Percentiles rank a stretch among this genome's conserved stretches.
Evolutionary conservation across 2,888 invertebrate genomes (phyloP).

Genomic region (Rugalucina vietnamica): DNA sequence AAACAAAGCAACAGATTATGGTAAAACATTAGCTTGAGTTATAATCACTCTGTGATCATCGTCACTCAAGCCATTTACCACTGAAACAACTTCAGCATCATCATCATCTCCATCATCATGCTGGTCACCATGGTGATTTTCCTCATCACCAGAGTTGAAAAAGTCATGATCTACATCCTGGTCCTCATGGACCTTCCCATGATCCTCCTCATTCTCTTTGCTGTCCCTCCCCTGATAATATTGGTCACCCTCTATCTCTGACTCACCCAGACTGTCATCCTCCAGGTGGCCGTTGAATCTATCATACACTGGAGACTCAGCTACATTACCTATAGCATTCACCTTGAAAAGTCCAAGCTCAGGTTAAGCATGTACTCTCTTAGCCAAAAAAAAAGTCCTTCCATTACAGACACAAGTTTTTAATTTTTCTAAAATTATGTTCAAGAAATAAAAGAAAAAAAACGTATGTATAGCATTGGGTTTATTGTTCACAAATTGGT

Average conservation of each 20-base stretch:
- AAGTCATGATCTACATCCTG: constrained; percentile 5
- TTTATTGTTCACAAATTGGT: no score
- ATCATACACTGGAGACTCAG: background rate
- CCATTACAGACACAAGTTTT: no score
- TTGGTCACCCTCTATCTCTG: background rate
- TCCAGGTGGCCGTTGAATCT: constrained; percentile 11
- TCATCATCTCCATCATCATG: constrained; percentile 20
- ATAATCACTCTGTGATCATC: no score
- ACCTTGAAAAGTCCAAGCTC: background rate
- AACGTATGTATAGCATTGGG: no score
- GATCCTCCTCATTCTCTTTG: constrained; percentile 1
- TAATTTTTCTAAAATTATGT: no score
- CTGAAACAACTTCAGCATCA: constrained; percentile 12
- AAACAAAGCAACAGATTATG: no score
- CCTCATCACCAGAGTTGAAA: constrained; percentile 27
- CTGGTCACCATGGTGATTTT: constrained; percentile 16
- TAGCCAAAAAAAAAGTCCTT: no score
- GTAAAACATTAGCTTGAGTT: no score
- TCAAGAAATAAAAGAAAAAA: no score
- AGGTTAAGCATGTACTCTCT: no score
- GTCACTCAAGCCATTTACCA: constrained; percentile 24
- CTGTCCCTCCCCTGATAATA: background rate
- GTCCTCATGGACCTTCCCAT: constrained; percentile 4
- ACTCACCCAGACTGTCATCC: background rate
- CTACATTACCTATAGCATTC: constrained; percentile 2